Evolutionary conservation across 2,888 invertebrate species (phyloP), one percentile per base, ranked within the genome.

Genomic region (Chloromyia formosa): DNA sequence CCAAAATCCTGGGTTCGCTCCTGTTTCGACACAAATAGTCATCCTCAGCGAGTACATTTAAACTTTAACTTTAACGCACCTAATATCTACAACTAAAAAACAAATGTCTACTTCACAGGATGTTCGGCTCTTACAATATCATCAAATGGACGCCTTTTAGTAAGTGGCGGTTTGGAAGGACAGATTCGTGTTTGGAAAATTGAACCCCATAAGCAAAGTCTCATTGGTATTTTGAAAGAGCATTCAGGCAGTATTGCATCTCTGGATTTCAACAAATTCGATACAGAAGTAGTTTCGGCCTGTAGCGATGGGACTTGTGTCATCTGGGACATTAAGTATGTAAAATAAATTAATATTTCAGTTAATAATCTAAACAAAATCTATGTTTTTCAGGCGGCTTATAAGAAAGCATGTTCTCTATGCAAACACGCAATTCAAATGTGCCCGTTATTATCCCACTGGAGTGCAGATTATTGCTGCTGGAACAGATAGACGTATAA

Each of bases 81-180:
- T n/a, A n/a, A n/a, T n/a, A n/a, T n/a, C n/a, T n/a, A n/a, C n/a
- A n/a, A n/a, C n/a, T n/a, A n/a, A n/a, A n/a, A n/a, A n/a, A n/a
- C n/a, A n/a, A 35, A 35, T 35, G 27, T 35, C 27, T 35, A 4
- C 27, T 35, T 35, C 27, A 49, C 56, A 84, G 85, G 85, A 7
- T 85, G 85, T 71, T 94, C 96, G 0, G 94, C 96, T 0, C 84
- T 97, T 53, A 91, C 92, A 23, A 88, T 92, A 78, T 92, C 94
- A 0, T 87, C 87, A 1, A 89, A 91, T 79, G 93, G 93, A 0
- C 86, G 86, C 16, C 89, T 90, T 23, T 88, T 97, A 71, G 89
- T 97, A 62, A 95, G 94, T 62, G 97, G 97, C 0, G 97, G 96
- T 3, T 93, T 94, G 77, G 96, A 96, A 82, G 97, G 96, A n/a